Percentiles rank a stretch among this genome's conserved stretches.
Evolutionary conservation across 1,140 invertebrate species (phyloP).

Genomic region (Scaptomyza pallida): DNA sequence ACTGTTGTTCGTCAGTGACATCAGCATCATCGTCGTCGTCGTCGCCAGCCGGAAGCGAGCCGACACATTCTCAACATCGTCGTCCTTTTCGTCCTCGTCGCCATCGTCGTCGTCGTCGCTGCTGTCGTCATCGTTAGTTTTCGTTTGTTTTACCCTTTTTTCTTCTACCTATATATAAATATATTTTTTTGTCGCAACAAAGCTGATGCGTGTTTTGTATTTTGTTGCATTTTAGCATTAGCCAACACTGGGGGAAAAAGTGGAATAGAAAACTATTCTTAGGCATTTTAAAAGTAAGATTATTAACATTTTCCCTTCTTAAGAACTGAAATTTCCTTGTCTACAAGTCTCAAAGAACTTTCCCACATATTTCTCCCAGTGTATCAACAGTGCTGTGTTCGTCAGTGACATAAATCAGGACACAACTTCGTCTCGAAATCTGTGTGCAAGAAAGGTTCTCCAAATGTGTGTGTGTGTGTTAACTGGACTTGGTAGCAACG

Average conservation of each 20-base stretch:
- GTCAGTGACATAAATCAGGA: slow-evolving; percentile 71
- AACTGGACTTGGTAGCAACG: slow-evolving; percentile 68
- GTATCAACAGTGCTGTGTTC: slow-evolving; percentile 36
- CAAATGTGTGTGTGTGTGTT: slow-evolving; percentile 35
- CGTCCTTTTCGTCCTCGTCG: slow-evolving; percentile 26
- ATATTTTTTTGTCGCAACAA: slow-evolving; percentile 9
- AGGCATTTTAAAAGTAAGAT: too few relatives aligned
- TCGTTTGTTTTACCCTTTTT: slow-evolving; percentile 31
- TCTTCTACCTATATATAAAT: slow-evolving; percentile 1
- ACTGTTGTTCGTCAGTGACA: slow-evolving; percentile 66
- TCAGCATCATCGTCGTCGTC: slow-evolving; percentile 40
- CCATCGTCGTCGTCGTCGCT: slow-evolving; percentile 47
- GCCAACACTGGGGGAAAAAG: slow-evolving; percentile 11
- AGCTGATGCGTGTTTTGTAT: slow-evolving; percentile 8
- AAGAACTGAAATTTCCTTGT: not conserved
- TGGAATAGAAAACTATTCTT: too few relatives aligned
- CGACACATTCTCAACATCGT: slow-evolving; percentile 45
- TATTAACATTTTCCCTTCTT: too few relatives aligned
- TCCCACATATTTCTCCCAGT: slow-evolving; percentile 35
- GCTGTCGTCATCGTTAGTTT: slow-evolving; percentile 62
- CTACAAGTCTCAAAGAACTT: not conserved
- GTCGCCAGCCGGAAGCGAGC: slow-evolving; percentile 38
- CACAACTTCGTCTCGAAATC: slow-evolving; percentile 51
- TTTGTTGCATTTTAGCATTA: slow-evolving; percentile 11
- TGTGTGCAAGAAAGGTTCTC: not conserved